Evolutionary conservation across 2,797 vertebrate genomes (phyloP), one percentile per base, ranked within the genome.

Genomic region (Alca torda): DNA sequence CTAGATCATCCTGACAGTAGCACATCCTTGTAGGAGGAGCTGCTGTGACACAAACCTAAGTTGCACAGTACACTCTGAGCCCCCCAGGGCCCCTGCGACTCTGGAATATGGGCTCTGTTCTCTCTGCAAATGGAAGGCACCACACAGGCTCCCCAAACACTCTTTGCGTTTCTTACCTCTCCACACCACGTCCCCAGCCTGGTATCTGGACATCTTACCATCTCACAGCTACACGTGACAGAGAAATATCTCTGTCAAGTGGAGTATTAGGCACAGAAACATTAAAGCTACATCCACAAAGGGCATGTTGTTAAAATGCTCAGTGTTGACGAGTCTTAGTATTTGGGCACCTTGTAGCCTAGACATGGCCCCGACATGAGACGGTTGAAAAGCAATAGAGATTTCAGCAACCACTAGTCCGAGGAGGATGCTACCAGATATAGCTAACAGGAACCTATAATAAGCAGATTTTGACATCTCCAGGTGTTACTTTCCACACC

Each of bases 1-100:
- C 5, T 59, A 15, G 25, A 37, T 6, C 17, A 46, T 21, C 48
- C 56, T 64, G 14, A 16, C 31, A 65, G 31, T 4, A 64, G 16
- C 31, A 56, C 19, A 57, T 3, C 3, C 8, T 11, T 19, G 2
- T 3, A 48, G 10, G 3, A 84, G 6, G 2, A 79, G 10, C 3
- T 10, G 3, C 45, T 6, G 2, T 28, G 13, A 61, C 30, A 21
- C 33, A 35, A 39, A 63, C 10, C 3, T 37, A 13, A 6, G 14
- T 15, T 43, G 53, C 33, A 33, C 13, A 67, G 11, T 17, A 60
- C 23, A 64, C 5, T 60, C 16, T 1, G 8, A 81, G 15, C 5
- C 10, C 11, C 5, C 8, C 2, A 6, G 4, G 9, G 1, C 1
- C 2, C 6, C 16, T 6, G 10, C 0, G 2, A 26, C 43, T 67